Percentiles rank a stretch among this genome's conserved stretches.
These are phyloP conservation scores for Deroplatys truncata DNA, from an alignment of 2,888 invertebrate species.

Conservation along the genomic window DNA sequence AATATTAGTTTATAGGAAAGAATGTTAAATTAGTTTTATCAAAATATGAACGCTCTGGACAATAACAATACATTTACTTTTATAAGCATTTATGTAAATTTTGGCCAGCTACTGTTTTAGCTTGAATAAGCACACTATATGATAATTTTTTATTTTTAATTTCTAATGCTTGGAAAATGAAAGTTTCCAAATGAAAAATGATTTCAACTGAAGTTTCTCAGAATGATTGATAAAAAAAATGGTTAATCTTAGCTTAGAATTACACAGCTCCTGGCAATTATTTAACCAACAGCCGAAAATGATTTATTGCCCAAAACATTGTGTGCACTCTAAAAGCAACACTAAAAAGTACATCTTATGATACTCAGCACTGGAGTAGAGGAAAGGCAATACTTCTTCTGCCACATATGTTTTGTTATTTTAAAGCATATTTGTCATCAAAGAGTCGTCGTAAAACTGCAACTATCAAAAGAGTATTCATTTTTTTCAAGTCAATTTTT, in stretches of 20 bases:
- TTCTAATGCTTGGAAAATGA: not conserved
- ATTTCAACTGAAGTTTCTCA: not conserved
- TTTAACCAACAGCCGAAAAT: not conserved
- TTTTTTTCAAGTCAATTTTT: no score
- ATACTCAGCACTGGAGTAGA: not conserved
- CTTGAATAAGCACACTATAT: no score
- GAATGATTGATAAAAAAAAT: not conserved
- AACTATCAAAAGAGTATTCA: no score
- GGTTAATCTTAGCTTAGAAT: not conserved
- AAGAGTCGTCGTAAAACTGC: no score
- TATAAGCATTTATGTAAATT: not conserved
- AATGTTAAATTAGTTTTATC: not conserved
- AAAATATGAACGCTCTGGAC: not conserved
- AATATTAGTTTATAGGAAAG: not conserved
- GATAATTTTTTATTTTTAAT: not conserved
- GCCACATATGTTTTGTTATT: no score
- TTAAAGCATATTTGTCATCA: no score
- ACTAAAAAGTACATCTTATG: not conserved
- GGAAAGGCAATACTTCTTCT: not conserved
- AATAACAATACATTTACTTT: not conserved
- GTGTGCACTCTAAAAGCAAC: not conserved
- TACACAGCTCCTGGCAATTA: not conserved
- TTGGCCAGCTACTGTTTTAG: not conserved
- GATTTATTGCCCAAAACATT: not conserved
- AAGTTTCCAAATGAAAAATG: not conserved